Evolutionary conservation across 2,888 invertebrate genomes (phyloP).

Genomic region (Oligia latruncula): DNA sequence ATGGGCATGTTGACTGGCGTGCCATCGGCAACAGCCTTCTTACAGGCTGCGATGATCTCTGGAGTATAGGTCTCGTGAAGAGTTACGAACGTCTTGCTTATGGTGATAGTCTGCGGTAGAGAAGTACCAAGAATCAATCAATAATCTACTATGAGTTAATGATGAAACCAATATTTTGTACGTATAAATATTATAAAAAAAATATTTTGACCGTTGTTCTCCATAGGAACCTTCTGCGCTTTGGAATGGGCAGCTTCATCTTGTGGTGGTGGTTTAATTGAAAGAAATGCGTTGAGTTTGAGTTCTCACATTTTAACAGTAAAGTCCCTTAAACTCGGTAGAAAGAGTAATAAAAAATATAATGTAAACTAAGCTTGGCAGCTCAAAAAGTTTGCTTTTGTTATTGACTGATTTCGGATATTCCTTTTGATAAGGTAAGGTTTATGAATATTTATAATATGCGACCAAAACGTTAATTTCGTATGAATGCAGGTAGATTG

Average conservation of each 20-base stretch:
- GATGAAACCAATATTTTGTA: no score
- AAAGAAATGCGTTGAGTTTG: no score
- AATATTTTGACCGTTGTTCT: no score
- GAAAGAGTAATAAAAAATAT: not conserved
- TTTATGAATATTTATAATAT: no score
- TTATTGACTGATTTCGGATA: not conserved
- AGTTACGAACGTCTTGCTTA: conserved; percentile 89
- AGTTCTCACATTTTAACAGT: no score
- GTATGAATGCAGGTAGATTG: not conserved
- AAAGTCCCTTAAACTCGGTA: not conserved
- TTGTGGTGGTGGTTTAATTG: no score
- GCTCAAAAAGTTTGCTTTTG: not conserved
- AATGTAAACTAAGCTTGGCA: not conserved
- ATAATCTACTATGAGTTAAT: not conserved
- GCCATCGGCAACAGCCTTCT: conserved; percentile 86
- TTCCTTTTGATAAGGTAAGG: no score
- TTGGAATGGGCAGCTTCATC: no score
- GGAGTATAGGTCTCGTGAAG: conserved; percentile 89
- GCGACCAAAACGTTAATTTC: not conserved
- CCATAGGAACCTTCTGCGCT: no score
- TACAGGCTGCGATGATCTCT: conserved; percentile 88
- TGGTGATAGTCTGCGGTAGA: conserved; percentile 85
- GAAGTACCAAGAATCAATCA: not conserved
- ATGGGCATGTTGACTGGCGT: conserved; percentile 93
- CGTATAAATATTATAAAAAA: no score